Conservation (phyloP, 2,113 vertebrate species). For the Bostrychus sinensis region DNA sequence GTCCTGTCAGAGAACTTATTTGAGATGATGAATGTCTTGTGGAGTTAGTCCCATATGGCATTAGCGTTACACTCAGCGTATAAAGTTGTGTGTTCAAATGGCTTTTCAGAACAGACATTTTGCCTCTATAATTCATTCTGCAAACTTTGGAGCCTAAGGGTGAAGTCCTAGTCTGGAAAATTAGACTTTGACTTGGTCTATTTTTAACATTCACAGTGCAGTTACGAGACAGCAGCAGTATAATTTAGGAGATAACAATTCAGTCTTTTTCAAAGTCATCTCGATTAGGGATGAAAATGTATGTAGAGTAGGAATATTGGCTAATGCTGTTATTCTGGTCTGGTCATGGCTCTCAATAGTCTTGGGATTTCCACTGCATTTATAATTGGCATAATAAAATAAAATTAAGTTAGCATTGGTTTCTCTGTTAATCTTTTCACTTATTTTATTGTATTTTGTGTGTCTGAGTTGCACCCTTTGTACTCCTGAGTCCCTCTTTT, state of each 20-base stretch:
- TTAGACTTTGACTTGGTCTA: background rate
- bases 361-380: background rate
- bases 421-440: background rate
- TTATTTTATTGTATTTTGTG: background rate
- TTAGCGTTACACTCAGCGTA: background rate
- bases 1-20: background rate
- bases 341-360: no score
- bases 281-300: background rate
- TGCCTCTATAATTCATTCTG: background rate
- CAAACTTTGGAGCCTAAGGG: background rate
- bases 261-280: background rate
- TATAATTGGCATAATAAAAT: background rate
- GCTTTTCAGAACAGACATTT: background rate
- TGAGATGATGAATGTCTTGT: background rate
- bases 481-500: slow-evolving; percentile 17
- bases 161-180: background rate
- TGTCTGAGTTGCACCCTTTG: slow-evolving; percentile 14
- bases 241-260: background rate
- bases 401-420: background rate
- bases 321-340: background rate
- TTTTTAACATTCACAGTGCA: background rate
- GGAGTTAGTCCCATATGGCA: background rate
- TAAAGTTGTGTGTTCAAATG: background rate
- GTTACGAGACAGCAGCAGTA: background rate
- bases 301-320: background rate